Percentiles rank a stretch among this genome's conserved stretches.
phyloP scores from a whole-genome alignment of 2,113 vertebrate genomes.

The Fregata magnificens region DNA sequence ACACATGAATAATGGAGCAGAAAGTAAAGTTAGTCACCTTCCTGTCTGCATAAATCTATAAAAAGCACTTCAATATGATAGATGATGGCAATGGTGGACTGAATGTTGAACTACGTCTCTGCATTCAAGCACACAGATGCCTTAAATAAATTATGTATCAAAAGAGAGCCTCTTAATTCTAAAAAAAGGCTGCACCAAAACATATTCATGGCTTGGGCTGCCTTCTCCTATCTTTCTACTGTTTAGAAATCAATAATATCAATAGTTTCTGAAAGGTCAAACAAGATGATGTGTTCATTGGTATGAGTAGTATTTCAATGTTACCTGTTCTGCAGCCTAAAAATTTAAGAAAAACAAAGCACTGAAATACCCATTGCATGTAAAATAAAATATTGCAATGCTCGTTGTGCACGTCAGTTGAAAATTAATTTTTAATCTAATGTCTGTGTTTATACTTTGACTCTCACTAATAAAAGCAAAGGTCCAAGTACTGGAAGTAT shows the following conservation, averaged over 20 bases:
- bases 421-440: neutral
- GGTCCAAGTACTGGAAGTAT: neutral
- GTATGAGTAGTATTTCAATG: neutral
- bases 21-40: constrained; percentile 42
- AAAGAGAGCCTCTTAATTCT: neutral
- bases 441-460: neutral
- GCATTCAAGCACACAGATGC: neutral
- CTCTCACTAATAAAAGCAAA: neutral
- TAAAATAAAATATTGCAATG: neutral
- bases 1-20: constrained; percentile 43
- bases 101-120: neutral
- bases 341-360: neutral
- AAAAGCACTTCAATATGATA: neutral
- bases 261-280: constrained; percentile 26
- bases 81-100: neutral
- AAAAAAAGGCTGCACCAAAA: neutral
- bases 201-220: neutral
- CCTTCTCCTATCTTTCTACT: neutral
- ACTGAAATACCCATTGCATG: neutral
- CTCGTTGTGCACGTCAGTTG: neutral
- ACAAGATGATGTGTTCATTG: neutral
- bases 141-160: constrained; percentile 25
- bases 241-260: constrained; percentile 11
- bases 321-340: neutral
- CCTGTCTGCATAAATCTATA: constrained; percentile 8